These are phyloP conservation scores for Gorsachius goisagi DNA, from an alignment of 2,113 vertebrate genomes.

Conservation along the genomic window DNA sequence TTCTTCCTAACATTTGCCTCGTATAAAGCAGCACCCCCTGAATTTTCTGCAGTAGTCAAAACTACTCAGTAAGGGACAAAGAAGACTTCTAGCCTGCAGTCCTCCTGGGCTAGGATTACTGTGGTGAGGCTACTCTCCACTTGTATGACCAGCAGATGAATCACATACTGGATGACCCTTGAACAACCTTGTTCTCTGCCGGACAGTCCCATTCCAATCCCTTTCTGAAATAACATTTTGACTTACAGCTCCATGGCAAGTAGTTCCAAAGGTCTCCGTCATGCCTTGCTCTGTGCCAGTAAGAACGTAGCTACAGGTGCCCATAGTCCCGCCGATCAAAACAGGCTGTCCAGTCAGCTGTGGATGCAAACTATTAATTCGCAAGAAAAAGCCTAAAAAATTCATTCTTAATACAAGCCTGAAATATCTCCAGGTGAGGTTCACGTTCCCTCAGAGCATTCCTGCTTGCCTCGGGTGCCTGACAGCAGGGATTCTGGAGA, in stretches of 20 bases:
- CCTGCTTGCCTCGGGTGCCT: background rate
- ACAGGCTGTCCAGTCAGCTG: constrained; percentile 97
- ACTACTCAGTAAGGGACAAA: background rate
- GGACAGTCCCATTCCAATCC: background rate
- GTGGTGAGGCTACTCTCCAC: background rate
- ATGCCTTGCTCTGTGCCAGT: constrained; percentile 97
- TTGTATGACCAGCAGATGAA: background rate
- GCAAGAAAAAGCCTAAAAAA: background rate
- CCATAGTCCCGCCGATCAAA: constrained; percentile 96
- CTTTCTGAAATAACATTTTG: background rate
- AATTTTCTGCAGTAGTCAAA: background rate
- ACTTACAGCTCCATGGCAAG: constrained; percentile 95
- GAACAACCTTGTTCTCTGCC: background rate
- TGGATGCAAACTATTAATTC: background rate
- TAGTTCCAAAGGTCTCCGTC: constrained; percentile 97
- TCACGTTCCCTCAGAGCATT: background rate
- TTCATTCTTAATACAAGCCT: background rate
- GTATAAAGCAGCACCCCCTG: background rate
- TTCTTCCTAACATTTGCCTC: background rate
- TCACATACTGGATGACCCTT: background rate
- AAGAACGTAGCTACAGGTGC: constrained; percentile 96
- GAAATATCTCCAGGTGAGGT: background rate
- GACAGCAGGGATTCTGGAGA: background rate
- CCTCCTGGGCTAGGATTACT: background rate
- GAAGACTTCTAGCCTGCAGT: background rate